Conservation (phyloP, 2,797 vertebrate species). For the Rhynchonycteris naso region DNA sequence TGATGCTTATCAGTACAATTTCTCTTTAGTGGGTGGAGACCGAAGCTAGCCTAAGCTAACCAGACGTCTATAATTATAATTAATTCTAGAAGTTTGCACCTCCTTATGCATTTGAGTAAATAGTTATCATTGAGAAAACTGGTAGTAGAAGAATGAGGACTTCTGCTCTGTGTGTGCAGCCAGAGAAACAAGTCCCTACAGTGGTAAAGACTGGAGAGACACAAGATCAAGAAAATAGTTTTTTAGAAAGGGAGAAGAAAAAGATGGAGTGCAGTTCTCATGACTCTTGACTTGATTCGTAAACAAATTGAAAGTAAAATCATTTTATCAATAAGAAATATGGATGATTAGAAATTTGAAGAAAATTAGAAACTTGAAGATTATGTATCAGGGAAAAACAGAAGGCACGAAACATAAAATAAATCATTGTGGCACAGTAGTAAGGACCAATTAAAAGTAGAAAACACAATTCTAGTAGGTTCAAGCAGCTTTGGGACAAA, state of each 20-base stretch:
- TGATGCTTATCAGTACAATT: fast-evolving
- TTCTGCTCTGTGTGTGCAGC: not conserved
- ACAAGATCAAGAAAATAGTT: not conserved
- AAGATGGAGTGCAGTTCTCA: not conserved
- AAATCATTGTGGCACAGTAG: not conserved
- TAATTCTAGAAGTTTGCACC: not conserved
- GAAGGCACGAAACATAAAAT: not conserved
- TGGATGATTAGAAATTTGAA: not conserved
- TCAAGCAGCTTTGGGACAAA: not conserved
- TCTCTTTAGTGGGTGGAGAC: no score
- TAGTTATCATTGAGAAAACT: not conserved
- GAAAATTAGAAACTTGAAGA: not conserved
- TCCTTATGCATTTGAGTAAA: not conserved
- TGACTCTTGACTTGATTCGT: not conserved
- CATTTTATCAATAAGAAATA: not conserved
- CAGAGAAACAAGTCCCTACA: not conserved
- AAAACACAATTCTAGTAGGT: not conserved
- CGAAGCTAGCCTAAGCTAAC: not conserved
- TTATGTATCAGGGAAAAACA: not conserved
- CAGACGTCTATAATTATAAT: not conserved
- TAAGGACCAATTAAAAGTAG: not conserved
- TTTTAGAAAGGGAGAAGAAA: not conserved
- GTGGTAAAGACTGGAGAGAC: not conserved
- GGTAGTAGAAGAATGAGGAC: not conserved
- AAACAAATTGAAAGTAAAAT: not conserved